Evolutionary conservation across 1,140 invertebrate genomes (phyloP), one percentile per base, ranked within the genome.

Genomic region (Argopecten irradians): DNA sequence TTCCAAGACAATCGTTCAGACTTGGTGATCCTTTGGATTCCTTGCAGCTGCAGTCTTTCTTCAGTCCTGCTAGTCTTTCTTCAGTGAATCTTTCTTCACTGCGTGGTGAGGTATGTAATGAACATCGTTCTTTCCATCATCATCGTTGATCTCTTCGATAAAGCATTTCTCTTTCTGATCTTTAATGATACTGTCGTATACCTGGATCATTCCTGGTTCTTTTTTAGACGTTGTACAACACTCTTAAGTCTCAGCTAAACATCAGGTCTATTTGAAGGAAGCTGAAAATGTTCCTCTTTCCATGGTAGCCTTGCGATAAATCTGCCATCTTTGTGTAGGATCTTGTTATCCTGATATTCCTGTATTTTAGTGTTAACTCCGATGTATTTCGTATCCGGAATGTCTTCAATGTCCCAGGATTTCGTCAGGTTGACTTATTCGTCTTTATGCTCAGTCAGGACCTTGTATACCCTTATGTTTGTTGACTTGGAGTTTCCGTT

Each of bases 351-450:
- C 35, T 85, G 84, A 85, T 85, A 85, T 85, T 19, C 5, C 8
- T 32, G 14, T 39, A 85, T 14, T 82, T 32, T 13, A n/a, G n/a
- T n/a, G n/a, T n/a, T n/a, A n/a, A n/a, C n/a, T n/a, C n/a, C n/a
- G n/a, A n/a, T n/a, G n/a, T n/a, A n/a, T n/a, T n/a, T n/a, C n/a
- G n/a, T n/a, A n/a, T n/a, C n/a, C n/a, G n/a, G n/a, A n/a, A n/a
- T n/a, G n/a, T n/a, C n/a, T 86, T 91, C 90, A 32, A 89, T 28
- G 82, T 87, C 43, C 90, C 88, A 91, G 34, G 86, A 91, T 35
- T 83, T 34, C 28, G 83, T 84, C 11, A 91, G 19, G 55, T 87
- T 34, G 19, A 82, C 22, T 8, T 86, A 71, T n/a, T 90, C 89
- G 7, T 28, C 13, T 43, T 84, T 43, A 82, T 85, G 86, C 34